Conservation (phyloP, 92 coral and sea anemone genomes). For the Isaurus tuberculatus region DNA sequence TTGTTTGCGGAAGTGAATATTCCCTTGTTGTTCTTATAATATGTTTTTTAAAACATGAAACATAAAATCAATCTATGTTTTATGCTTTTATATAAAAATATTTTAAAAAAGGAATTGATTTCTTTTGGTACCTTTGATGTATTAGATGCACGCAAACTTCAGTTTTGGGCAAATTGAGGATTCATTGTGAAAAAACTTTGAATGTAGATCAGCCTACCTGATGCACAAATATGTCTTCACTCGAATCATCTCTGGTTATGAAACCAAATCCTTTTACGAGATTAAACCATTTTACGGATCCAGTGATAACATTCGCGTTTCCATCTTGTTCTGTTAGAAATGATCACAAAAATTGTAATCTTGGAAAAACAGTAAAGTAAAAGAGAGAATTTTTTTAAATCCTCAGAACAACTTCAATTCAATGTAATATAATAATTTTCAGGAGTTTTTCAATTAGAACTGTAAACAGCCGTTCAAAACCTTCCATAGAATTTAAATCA, state of each 20-base stretch:
- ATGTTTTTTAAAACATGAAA: not conserved
- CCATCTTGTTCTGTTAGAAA: conserved; percentile 27
- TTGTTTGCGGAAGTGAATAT: not conserved
- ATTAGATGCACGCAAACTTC: not conserved
- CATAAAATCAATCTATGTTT: not conserved
- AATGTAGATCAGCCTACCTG: conserved; percentile 66
- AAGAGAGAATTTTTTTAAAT: not conserved
- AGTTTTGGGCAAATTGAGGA: not conserved
- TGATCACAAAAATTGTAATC: not conserved
- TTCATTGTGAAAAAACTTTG: not conserved
- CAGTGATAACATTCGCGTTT: conserved; percentile 48
- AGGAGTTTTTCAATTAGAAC: too few relatives aligned
- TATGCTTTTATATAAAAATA: not conserved
- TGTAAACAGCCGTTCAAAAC: not conserved
- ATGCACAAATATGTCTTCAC: conserved; percentile 91
- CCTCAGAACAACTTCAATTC: not conserved
- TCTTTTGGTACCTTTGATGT: not conserved
- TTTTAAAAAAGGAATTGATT: not conserved
- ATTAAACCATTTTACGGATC: conserved; percentile 97
- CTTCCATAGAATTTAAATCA: conserved; percentile 22
- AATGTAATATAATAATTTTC: not conserved
- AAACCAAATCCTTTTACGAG: conserved; percentile 95
- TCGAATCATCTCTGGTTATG: conserved; percentile 81
- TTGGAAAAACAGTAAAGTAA: not conserved
- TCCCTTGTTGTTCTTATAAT: not conserved